A percentile compares a stretch with the other conserved stretches of the same genome.
phyloP scores from a whole-genome alignment of 2,888 invertebrate species.

The Tupiocoris notatus region DNA sequence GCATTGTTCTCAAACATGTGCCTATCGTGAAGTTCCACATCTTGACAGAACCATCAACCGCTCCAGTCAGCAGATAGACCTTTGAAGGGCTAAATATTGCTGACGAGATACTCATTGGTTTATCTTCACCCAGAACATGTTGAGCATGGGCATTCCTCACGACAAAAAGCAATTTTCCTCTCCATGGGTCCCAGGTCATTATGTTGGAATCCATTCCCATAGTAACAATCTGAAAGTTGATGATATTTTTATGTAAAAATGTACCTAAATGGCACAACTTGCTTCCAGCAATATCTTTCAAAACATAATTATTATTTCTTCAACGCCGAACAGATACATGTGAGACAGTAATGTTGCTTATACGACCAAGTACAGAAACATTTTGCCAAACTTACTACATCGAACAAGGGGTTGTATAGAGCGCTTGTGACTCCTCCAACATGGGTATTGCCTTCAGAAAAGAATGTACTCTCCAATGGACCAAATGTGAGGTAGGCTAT shows the following conservation, averaged over 20 bases:
- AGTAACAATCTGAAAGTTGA: conserved; percentile 63
- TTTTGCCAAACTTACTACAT: conserved; percentile 57
- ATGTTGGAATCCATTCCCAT: conserved; percentile 78
- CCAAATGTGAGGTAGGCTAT: conserved; percentile 66
- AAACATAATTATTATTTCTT: too few relatives aligned
- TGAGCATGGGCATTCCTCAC: conserved; percentile 70
- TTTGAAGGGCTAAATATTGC: conserved; percentile 73
- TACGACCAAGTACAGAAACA: too few relatives aligned
- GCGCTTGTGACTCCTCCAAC: conserved; percentile 51
- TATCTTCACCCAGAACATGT: conserved; percentile 64
- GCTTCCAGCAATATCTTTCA: too few relatives aligned
- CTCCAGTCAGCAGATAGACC: conserved; percentile 74
- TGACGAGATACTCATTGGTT: conserved; percentile 72
- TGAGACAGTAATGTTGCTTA: too few relatives aligned
- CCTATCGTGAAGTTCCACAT: conserved; percentile 85
- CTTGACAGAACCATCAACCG: conserved; percentile 53
- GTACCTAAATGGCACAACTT: too few relatives aligned
- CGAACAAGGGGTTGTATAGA: conserved; percentile 68
- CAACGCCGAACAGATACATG: too few relatives aligned
- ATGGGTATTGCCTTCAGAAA: conserved; percentile 57
- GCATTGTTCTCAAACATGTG: conserved; percentile 67
- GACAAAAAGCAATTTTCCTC: conserved; percentile 65
- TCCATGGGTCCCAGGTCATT: conserved; percentile 77
- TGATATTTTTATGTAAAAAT: too few relatives aligned
- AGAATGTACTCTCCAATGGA: conserved; percentile 64